Evolutionary conservation across 2,113 vertebrate species (phyloP).

Genomic region (Athene noctua): DNA sequence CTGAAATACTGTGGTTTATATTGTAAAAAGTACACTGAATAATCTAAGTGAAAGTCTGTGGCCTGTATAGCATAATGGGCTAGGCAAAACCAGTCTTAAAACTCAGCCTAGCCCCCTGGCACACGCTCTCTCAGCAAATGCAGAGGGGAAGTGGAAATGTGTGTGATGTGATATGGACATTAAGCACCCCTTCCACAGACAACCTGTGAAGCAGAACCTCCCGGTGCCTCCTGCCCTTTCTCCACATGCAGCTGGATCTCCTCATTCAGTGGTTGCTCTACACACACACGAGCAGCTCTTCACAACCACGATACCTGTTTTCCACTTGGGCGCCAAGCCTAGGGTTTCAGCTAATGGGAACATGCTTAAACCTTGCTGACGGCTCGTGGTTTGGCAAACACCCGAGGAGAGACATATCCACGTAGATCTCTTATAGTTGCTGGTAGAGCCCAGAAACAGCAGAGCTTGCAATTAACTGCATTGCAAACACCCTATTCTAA

Average conservation of each 20-base stretch:
- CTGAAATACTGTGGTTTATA: background rate
- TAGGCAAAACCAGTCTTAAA: background rate
- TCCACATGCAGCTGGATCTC: background rate
- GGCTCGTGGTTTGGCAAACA: background rate
- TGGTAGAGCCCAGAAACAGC: background rate
- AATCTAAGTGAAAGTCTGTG: background rate
- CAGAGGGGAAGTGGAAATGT: background rate
- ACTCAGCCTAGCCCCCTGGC: accelerated
- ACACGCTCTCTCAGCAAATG: background rate
- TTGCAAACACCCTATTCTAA: background rate
- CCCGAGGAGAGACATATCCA: background rate
- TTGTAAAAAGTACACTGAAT: background rate
- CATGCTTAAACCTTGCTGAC: background rate
- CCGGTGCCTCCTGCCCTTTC: background rate
- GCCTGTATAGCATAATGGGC: accelerated
- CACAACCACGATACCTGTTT: background rate
- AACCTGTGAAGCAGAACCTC: background rate
- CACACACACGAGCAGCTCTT: accelerated
- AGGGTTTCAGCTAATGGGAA: background rate
- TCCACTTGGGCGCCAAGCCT: background rate
- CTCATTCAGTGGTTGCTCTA: background rate
- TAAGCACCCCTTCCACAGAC: background rate
- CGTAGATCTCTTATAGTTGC: background rate
- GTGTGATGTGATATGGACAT: accelerated
- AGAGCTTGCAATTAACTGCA: background rate